Evolutionary conservation across 2,888 invertebrate species (phyloP), one percentile per base, ranked within the genome.

Genomic region (Hermaeophaga mercurialis): DNA sequence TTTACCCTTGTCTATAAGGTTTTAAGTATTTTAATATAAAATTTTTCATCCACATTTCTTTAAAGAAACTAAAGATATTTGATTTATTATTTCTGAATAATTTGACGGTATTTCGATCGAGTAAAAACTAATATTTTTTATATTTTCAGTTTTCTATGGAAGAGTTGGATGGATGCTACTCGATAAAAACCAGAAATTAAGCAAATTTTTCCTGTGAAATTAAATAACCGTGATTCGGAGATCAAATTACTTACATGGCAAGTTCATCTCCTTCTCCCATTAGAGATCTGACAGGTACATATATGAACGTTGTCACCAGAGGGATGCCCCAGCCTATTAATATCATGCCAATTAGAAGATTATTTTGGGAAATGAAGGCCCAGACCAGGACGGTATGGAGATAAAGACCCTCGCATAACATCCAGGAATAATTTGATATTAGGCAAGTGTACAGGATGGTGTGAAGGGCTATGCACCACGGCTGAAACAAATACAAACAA

Each of bases 361-460:
- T 87, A 64, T 90, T 87, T 79, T 96, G 95, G 14, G 91, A 89
- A 64, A 94, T 90, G 78, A 96, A 96, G 3, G 96, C 91, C 63
- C 90, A 85, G 14, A 96, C 94, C 1, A 96, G 86, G 65, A 96
- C 86, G 0, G 96, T 96, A 80, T 96, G 96, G 64, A 96, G 84
- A 79, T 96, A 96, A 63, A 95, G 85, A 0, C 95, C 95, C 79
- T 95, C 95, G 80, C 94, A 94, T 71, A 96, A 84, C 95, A 96
- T 96, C 96, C 96, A 96, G 66, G 93, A 89, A 80, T 96, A 96
- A 80, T 92, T 96, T 70, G 92, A 91, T 58, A 95, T 84, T 65
- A 96, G 84, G 72, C 92, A 93, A 78, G 93, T 94, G 79, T 94
- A 92, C 46, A 93, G 84, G 43, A 89, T 76, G 22, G 91, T 86